phyloP scores from a whole-genome alignment of 1,140 invertebrate species.

The Sipha flava region DNA sequence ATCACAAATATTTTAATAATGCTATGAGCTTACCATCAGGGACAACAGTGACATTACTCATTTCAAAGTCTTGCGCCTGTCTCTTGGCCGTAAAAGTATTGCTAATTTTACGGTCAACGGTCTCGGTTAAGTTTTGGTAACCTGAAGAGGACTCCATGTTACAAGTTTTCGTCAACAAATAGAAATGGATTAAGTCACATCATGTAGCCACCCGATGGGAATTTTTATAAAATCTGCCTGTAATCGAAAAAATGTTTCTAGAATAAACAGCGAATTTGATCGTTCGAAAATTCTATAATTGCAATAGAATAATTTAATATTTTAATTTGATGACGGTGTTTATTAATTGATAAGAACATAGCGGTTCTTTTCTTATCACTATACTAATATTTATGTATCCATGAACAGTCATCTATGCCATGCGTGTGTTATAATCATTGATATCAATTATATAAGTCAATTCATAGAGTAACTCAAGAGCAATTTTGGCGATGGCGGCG shows the following conservation, averaged over 20 bases:
- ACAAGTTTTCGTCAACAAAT: too few relatives aligned
- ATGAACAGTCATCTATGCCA: neutral
- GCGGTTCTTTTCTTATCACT: neutral
- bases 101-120: neutral
- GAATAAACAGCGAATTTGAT: too few relatives aligned
- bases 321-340: neutral
- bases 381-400: neutral
- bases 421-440: neutral
- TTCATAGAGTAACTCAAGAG: too few relatives aligned
- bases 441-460: too few relatives aligned
- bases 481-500: too few relatives aligned
- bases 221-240: too few relatives aligned
- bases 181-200: too few relatives aligned
- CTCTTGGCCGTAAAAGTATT: neutral
- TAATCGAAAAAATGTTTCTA: too few relatives aligned
- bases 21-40: slow-evolving; percentile 57
- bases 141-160: neutral
- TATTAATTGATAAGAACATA: neutral
- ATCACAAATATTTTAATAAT: too few relatives aligned
- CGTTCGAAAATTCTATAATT: too few relatives aligned
- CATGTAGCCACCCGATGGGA: too few relatives aligned
- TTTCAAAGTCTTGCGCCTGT: slow-evolving; percentile 58
- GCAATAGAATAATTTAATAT: too few relatives aligned
- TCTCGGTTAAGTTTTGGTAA: neutral
- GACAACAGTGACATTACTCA: slow-evolving; percentile 69